Base-by-base conservation (phyloP, 2,888 invertebrate genomes). In the Sinopyrophorus schimmeli region DNA sequence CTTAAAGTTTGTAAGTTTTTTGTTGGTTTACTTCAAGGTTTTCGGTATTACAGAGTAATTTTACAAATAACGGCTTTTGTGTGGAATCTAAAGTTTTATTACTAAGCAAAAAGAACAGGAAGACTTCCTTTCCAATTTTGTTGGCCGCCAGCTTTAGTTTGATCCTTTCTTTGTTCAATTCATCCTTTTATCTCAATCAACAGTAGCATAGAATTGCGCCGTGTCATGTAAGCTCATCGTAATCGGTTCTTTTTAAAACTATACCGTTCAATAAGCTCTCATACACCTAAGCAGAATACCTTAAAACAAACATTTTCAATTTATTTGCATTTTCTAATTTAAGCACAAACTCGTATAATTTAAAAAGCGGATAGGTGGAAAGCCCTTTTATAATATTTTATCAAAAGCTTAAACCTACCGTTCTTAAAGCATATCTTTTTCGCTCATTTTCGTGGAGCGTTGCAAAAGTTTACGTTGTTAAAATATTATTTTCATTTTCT, bases 401-500 rank as follows among this genome's bases (percentile, higher is more conserved):
- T n/a, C n/a, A n/a, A n/a, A n/a, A n/a, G n/a, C n/a, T n/a, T n/a
- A n/a, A n/a, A n/a, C n/a, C n/a, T n/a, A n/a, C n/a, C n/a, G n/a
- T n/a, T n/a, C n/a, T n/a, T n/a, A n/a, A 20, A 32, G 21, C 32
- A 31, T 17, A 20, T 32, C 18, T 32, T 20, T 32, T 32, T 10
- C 16, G 11, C 2, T 32, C 21, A 32, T 32, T 32, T 32, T 24
- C 34, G 6, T 5, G 16, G 16, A 14, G 24, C 35, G 21, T 31
- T 26, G 24, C 12, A 20, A 32, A 41, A 32, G 31, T 24, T 43
- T 27, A 16, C 20, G 24, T 24, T 31, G 38, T 32, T 39, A 47
- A 47, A 47, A 47, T 47, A 47, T 47, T 47, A 47, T 47, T 47
- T 44, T 46, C 46, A 46, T 46, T 47, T 47, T 32, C 31, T 20